Conservation (phyloP, 2,113 vertebrate species). For the Pelvicachromis taeniatus region DNA sequence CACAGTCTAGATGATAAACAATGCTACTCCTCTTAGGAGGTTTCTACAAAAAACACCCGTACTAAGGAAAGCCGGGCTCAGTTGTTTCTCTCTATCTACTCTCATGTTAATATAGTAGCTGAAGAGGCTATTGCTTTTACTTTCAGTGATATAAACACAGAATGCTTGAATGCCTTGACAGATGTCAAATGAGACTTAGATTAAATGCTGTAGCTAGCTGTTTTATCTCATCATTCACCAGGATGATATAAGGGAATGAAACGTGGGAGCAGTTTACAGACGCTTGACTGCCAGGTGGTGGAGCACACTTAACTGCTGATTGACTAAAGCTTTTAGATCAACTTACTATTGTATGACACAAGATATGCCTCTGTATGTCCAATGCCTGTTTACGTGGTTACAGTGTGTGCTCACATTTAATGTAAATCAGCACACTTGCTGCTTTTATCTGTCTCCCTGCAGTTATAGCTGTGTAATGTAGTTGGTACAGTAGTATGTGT, state of each 20-base stretch:
- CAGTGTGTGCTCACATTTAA: not conserved
- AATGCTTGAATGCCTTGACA: slow-evolving; percentile 56
- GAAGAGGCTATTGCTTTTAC: slow-evolving; percentile 13
- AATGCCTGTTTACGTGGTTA: not conserved
- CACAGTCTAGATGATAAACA: slow-evolving; percentile 18
- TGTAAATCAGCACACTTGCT: not conserved
- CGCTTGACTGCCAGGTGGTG: not conserved
- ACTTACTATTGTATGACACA: not conserved
- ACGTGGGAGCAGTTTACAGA: not conserved
- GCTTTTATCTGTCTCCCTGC: not conserved
- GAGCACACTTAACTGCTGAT: not conserved
- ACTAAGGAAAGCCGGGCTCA: not conserved
- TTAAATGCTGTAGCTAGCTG: slow-evolving; percentile 45
- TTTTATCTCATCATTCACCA: slow-evolving; percentile 33
- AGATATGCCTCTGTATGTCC: not conserved
- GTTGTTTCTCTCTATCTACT: slow-evolving; percentile 11
- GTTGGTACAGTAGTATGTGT: not conserved
- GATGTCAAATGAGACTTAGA: slow-evolving; percentile 43
- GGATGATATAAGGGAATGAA: slow-evolving; percentile 4
- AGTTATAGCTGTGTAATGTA: not conserved
- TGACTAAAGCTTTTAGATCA: not conserved
- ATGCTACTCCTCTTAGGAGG: slow-evolving; percentile 17
- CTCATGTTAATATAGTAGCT: slow-evolving; percentile 33
- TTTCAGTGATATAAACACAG: slow-evolving; percentile 45
- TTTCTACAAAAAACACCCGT: slow-evolving; percentile 19